Conservation (phyloP, 2,113 vertebrate species). For the Petrocephalus microphthalmus region DNA sequence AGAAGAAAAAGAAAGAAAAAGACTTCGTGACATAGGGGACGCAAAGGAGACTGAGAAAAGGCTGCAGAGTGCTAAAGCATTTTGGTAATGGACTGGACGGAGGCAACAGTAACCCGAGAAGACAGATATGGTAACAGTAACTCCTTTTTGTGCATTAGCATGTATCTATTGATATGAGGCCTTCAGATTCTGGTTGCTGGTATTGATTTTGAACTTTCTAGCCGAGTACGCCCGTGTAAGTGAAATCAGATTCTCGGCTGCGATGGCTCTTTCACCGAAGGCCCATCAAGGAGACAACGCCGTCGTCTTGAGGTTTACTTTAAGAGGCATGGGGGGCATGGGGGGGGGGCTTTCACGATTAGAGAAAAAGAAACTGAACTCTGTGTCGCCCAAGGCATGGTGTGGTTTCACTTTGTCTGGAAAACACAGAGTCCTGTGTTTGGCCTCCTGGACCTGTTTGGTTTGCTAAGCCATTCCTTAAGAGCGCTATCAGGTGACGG, state of each 20-base stretch:
- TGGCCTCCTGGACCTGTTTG: conserved; percentile 16
- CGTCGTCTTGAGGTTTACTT: neutral
- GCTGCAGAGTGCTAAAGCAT: neutral
- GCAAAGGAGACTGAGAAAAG: neutral
- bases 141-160: neutral
- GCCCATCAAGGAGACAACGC: neutral
- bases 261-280: neutral
- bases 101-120: neutral
- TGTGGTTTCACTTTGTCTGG: neutral
- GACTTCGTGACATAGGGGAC: neutral
- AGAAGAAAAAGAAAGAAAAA: neutral
- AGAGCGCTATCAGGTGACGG: conserved; percentile 56
- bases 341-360: neutral
- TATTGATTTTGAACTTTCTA: conserved; percentile 6
- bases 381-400: neutral
- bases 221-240: neutral
- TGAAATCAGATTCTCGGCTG: neutral
- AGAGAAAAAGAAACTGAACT: neutral
- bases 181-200: neutral
- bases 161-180: neutral
- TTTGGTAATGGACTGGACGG: neutral
- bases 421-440: conserved; percentile 14
- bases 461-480: conserved; percentile 41
- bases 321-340: neutral
- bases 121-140: neutral